Evolutionary conservation across 2,113 vertebrate genomes (phyloP).

Genomic region (Manacus vitellinus): DNA sequence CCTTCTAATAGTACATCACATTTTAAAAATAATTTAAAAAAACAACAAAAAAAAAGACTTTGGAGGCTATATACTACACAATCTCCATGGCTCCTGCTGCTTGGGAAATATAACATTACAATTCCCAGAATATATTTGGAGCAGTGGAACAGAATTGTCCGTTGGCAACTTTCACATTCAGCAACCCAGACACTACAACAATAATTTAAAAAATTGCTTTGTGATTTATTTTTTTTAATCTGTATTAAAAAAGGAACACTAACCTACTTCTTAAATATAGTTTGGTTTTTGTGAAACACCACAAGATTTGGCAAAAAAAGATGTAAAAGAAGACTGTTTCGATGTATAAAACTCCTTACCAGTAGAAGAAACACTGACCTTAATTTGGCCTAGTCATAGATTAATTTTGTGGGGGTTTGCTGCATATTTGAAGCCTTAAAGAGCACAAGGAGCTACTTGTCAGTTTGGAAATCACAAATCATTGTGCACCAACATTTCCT

Average conservation of each 20-base stretch:
- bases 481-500: slow-evolving; percentile 29
- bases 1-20: slow-evolving; percentile 74
- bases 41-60: slow-evolving; percentile 54
- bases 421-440: slow-evolving; percentile 69
- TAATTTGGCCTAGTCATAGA: slow-evolving; percentile 61
- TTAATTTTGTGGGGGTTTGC: slow-evolving; percentile 52
- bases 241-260: slow-evolving; percentile 76
- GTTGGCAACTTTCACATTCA: slow-evolving; percentile 70
- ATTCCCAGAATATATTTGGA: slow-evolving; percentile 55
- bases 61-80: slow-evolving; percentile 69
- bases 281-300: slow-evolving; percentile 71
- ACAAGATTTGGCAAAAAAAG: slow-evolving; percentile 75
- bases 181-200: slow-evolving; percentile 76
- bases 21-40: slow-evolving; percentile 72
- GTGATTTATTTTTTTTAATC: slow-evolving; percentile 43
- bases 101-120: slow-evolving; percentile 37
- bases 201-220: slow-evolving; percentile 65
- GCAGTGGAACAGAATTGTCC: slow-evolving; percentile 58
- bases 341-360: slow-evolving; percentile 75
- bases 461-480: slow-evolving; percentile 37
- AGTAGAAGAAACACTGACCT: slow-evolving; percentile 70
- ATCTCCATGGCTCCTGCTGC: slow-evolving; percentile 50
- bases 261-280: slow-evolving; percentile 69
- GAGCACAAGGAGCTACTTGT: slow-evolving; percentile 47
- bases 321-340: slow-evolving; percentile 70